A percentile compares a stretch with the other conserved stretches of the same genome.
Conservation (phyloP, 2,888 invertebrate genomes). For the Junonia oenone region DNA sequence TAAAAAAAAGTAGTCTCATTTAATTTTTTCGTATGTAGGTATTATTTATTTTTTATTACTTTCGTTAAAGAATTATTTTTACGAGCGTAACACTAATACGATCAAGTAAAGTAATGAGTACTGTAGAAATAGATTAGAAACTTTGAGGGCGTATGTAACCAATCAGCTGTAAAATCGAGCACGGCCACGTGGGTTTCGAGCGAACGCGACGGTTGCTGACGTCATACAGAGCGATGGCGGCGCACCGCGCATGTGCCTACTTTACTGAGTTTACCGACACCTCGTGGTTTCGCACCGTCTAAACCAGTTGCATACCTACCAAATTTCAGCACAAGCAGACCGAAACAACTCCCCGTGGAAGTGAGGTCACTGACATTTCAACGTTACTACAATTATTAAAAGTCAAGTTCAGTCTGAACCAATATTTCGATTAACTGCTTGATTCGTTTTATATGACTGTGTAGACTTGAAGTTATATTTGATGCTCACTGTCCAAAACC, state of each 20-base stretch:
- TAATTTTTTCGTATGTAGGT: too few species aligned
- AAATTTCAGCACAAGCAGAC: conserved; percentile 65
- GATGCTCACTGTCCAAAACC: too few species aligned
- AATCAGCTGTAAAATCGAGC: conserved; percentile 50
- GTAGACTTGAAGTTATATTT: not conserved
- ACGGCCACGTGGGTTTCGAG: conserved; percentile 57
- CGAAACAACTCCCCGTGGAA: conserved; percentile 54
- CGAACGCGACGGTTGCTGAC: conserved; percentile 41
- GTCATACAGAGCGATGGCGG: conserved; percentile 47
- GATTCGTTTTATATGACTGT: not conserved
- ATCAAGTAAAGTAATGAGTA: not conserved
- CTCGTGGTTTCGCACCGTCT: conserved; percentile 42
- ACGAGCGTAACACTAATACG: not conserved
- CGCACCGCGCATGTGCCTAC: conserved; percentile 37
- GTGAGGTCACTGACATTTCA: conserved; percentile 61
- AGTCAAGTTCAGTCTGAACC: conserved; percentile 19
- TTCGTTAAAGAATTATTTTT: not conserved
- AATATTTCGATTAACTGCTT: not conserved
- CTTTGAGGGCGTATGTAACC: conserved; percentile 23
- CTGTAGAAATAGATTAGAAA: conserved; percentile 4
- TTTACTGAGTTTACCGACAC: conserved; percentile 35
- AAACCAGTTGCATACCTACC: conserved; percentile 62
- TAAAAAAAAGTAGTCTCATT: too few species aligned
- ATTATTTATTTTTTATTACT: too few species aligned
- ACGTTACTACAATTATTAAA: conserved; percentile 37